A percentile compares a stretch with the other conserved stretches of the same genome.
These are phyloP conservation scores for Oxyruncus cristatus DNA, from an alignment of 2,113 vertebrate genomes.

Conservation along the genomic window DNA sequence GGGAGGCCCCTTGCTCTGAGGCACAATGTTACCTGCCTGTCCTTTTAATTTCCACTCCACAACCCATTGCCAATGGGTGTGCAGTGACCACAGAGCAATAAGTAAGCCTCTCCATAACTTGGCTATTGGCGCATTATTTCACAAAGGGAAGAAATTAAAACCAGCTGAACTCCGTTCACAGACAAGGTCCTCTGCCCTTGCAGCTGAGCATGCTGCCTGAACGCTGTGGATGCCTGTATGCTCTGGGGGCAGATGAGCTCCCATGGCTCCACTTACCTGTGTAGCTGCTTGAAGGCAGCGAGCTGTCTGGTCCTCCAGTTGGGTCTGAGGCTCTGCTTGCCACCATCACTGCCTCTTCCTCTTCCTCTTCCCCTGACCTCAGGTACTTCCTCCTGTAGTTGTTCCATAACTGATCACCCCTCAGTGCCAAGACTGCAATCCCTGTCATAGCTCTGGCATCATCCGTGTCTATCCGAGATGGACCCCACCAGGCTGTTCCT, in stretches of 20 bases:
- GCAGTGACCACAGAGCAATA: background rate
- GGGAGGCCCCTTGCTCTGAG: background rate
- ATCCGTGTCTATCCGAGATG: constrained; percentile 70
- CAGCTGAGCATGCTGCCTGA: background rate
- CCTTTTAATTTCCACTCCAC: background rate
- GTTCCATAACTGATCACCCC: constrained; percentile 81
- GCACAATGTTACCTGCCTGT: background rate
- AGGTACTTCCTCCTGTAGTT: constrained; percentile 79
- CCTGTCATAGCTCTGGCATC: constrained; percentile 83
- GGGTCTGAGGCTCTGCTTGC: constrained; percentile 58
- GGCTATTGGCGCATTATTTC: background rate
- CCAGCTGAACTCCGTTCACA: background rate
- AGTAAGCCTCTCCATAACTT: background rate
- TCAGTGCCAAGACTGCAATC: constrained; percentile 76
- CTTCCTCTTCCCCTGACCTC: constrained; percentile 80
- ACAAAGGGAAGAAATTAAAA: background rate
- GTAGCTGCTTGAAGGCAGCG: constrained; percentile 74
- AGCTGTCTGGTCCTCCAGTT: constrained; percentile 71
- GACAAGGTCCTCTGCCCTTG: background rate
- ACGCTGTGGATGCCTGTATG: background rate
- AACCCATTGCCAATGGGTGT: accelerated
- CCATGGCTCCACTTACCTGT: constrained; percentile 53
- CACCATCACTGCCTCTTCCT: constrained; percentile 75
- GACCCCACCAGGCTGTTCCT: constrained; percentile 68
- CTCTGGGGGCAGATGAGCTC: background rate